Evolutionary conservation across 2,113 vertebrate genomes (phyloP).

Genomic region (Hydropotes inermis): DNA sequence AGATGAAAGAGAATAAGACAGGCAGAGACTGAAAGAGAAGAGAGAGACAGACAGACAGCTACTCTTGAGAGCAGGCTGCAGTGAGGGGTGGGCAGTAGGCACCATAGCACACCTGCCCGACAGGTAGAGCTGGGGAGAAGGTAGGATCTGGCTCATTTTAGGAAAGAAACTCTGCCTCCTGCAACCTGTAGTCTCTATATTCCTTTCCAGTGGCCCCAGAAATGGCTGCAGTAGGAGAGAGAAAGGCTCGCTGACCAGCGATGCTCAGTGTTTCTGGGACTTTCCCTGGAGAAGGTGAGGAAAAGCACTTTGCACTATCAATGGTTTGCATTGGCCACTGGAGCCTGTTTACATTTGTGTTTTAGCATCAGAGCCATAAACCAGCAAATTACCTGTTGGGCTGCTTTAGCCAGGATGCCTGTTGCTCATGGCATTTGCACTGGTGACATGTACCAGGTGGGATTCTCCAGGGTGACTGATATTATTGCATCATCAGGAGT

Average conservation of each 20-base stretch:
- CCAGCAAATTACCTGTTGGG: not conserved
- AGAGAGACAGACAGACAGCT: not conserved
- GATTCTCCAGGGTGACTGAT: slow-evolving; percentile 42
- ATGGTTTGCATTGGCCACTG: not conserved
- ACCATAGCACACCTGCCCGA: accelerated
- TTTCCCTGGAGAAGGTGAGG: not conserved
- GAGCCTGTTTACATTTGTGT: accelerated
- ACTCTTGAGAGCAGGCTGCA: not conserved
- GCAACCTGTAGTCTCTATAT: accelerated
- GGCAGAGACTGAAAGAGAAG: not conserved
- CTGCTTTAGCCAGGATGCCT: not conserved
- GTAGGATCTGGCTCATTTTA: not conserved
- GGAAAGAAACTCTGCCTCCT: not conserved
- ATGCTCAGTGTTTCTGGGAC: not conserved
- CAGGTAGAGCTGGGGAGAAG: accelerated
- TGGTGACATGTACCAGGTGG: not conserved
- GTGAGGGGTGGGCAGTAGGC: accelerated
- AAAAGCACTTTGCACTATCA: not conserved
- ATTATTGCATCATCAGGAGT: not conserved
- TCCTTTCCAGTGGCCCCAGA: not conserved
- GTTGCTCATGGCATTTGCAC: not conserved
- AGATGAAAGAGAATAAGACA: not conserved
- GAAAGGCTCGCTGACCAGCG: not conserved
- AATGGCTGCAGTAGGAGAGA: not conserved
- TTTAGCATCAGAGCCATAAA: slow-evolving; percentile 4